Base-by-base conservation (phyloP, 37 sponge, comb jelly and placozoan genomes). In the Chondrosia reniformis region DNA sequence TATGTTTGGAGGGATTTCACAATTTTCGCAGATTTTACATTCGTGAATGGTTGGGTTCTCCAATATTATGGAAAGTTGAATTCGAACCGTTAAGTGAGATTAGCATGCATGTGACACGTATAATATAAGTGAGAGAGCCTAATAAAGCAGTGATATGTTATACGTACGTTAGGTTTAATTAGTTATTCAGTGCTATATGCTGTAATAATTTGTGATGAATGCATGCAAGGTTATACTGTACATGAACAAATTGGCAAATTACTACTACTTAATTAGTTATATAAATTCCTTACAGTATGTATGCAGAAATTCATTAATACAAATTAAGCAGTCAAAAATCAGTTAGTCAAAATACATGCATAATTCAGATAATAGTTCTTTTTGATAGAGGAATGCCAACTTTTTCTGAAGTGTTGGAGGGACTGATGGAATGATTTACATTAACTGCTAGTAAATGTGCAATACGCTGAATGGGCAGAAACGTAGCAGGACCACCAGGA, bases 401-500 rank as follows among this genome's bases (percentile, higher is more conserved):
- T 36, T 66, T 66, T 36, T 37, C 22, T 61, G 63, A 21, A 66
- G 30, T 36, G 30, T 8, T 22, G 9, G 63, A 9, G 17, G 63
- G 67, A 17, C 36, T 66, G 17, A 6, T 5, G 5, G 39, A 37
- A 30, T 66, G 67, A 66, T 66, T 32, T 19, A 34, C 30, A 37
- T 39, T 39, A 66, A 66, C 67, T 19, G 67, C 38, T 33, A 66
- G 67, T 8, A 4, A 33, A 30, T 12, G 4, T 7, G 67, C 67
- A 66, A 66, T 66, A 66, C 67, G 67, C 36, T 66, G 22, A 9
- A 66, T 39, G 9, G 67, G 67, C 32, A 32, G 36, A 30, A 66
- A 66, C 21, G 39, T 66, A 66, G 67, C 67, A 8, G 67, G 67
- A 34, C 67, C 67, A 66, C 67, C 17, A 33, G 67, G 38, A 6